phyloP scores from a whole-genome alignment of 1,140 invertebrate species.

The Zaprionus gabonicus region DNA sequence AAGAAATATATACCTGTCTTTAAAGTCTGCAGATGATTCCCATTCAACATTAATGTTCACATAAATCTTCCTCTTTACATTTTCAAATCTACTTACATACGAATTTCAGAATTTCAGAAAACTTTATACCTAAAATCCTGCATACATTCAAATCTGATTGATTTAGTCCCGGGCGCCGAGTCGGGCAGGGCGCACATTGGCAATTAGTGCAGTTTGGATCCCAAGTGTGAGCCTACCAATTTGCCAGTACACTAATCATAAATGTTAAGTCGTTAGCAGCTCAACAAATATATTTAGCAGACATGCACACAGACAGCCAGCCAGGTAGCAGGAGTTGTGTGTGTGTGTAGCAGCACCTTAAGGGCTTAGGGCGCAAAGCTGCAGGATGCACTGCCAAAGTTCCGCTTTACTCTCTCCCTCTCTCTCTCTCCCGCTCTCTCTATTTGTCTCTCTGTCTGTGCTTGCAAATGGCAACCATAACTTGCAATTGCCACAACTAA shows the following conservation, averaged over 20 bases:
- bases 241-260: slow-evolving; percentile 63
- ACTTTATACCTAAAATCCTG: not conserved
- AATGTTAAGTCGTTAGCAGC: slow-evolving; percentile 46
- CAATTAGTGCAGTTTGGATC: slow-evolving; percentile 59
- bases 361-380: slow-evolving; percentile 64
- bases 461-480: slow-evolving; percentile 55
- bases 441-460: not conserved
- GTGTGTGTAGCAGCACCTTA: slow-evolving; percentile 36
- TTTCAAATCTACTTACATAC: not conserved
- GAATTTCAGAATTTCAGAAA: not conserved
- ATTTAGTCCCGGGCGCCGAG: slow-evolving; percentile 28
- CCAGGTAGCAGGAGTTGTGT: not conserved
- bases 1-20: no score
- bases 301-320: slow-evolving; percentile 27
- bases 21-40: no score
- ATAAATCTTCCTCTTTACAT: not conserved
- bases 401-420: slow-evolving; percentile 17
- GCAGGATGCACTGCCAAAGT: slow-evolving; percentile 52
- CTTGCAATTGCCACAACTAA: slow-evolving; percentile 67
- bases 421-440: no score
- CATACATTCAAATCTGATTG: slow-evolving; percentile 45
- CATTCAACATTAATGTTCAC: no score
- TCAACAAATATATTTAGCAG: slow-evolving; percentile 46
- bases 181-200: slow-evolving; percentile 15
- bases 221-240: slow-evolving; percentile 40